Base-by-base conservation (phyloP, 2,113 vertebrate genomes). In the Chitala chitala region DNA sequence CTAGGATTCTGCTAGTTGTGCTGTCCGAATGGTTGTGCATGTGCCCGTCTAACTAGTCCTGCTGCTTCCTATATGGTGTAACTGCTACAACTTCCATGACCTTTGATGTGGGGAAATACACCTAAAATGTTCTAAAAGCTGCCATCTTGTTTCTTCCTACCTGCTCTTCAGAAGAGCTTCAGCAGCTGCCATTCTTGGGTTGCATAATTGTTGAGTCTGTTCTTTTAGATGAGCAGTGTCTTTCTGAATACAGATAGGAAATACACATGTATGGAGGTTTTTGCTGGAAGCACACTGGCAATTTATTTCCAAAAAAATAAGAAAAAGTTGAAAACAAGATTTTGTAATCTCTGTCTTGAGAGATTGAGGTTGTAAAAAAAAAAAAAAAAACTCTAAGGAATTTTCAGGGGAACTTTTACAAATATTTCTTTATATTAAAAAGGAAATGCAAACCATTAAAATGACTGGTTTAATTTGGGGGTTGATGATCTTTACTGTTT, bases 21-120 rank as follows among this genome's bases (percentile, higher is more conserved):
- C 88, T 91, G 90, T 95, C 89, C 84, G 93, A 93, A 90, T 92
- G 94, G 90, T 92, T 92, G 94, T 94, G 93, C 93, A 95, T 93
- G 94, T 92, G 93, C 93, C 91, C 84, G 91, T 95, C 92, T 84
- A 89, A 83, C 90, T 89, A 91, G 90, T 87, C 82, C 85, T 92
- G 82, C 93, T 86, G 89, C 91, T 93, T 87, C 84, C 83, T 83
- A 87, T 86, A 86, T 86, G 88, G 86, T 89, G 86, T 74, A 90
- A 85, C 87, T 87, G 86, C 89, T 82, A 85, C 83, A 85, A 77
- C 84, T 85, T 86, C 83, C 84, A 86, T 81, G 79, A 80, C 71
- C 86, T 86, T 89, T 89, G 81, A 90, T 77, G n/a, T n/a, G n/a
- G n/a, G n/a, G n/a, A 80, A 77, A 78, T 86, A 77, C 84, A 77